Percentiles rank a stretch among this genome's conserved stretches.
These are phyloP conservation scores for Gadus chalcogrammus DNA, from an alignment of 2,113 vertebrate genomes.

Conservation along the genomic window DNA sequence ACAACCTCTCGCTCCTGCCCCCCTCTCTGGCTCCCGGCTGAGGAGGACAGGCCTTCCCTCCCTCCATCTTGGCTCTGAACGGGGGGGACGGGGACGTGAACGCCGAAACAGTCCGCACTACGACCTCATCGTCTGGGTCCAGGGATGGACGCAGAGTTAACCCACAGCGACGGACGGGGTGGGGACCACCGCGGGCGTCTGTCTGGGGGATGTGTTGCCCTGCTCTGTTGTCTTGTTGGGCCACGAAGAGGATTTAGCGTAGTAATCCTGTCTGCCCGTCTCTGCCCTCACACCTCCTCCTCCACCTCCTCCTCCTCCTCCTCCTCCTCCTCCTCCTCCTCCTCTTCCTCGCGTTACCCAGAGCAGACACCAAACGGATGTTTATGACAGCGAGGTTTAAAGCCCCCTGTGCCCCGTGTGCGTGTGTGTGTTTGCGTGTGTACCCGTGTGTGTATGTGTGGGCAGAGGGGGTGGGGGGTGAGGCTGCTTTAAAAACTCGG, in stretches of 20 bases:
- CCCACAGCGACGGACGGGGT: too few species aligned
- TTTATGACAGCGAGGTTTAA: conserved; percentile 38
- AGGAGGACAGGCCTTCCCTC: conserved; percentile 1
- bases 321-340: neutral
- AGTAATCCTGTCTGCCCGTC: too few species aligned
- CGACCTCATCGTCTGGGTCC: conserved; percentile 45
- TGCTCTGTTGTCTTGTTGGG: too few species aligned
- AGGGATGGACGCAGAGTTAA: conserved; percentile 5
- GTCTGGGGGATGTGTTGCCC: too few species aligned
- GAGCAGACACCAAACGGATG: conserved; percentile 11
- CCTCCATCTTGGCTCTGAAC: conserved; percentile 45
- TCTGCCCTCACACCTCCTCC: conserved; percentile 4
- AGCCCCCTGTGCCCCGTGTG: conserved; percentile 31
- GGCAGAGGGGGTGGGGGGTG: conserved; percentile 43
- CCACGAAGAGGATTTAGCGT: too few species aligned
- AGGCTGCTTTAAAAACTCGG: conserved; percentile 58
- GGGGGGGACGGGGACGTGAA: neutral
- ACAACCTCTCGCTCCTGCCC: conserved; percentile 42
- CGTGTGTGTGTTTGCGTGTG: conserved; percentile 20
- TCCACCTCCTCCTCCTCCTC: too few species aligned
- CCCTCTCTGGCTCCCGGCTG: conserved; percentile 35
- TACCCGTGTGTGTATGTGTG: conserved; percentile 24
- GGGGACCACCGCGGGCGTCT: too few species aligned
- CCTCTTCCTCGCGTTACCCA: conserved; percentile 24
- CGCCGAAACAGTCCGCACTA: conserved; percentile 30